Evolutionary conservation across 2,888 invertebrate genomes (phyloP), one percentile per base, ranked within the genome.

Genomic region (Drosophila atripex): DNA sequence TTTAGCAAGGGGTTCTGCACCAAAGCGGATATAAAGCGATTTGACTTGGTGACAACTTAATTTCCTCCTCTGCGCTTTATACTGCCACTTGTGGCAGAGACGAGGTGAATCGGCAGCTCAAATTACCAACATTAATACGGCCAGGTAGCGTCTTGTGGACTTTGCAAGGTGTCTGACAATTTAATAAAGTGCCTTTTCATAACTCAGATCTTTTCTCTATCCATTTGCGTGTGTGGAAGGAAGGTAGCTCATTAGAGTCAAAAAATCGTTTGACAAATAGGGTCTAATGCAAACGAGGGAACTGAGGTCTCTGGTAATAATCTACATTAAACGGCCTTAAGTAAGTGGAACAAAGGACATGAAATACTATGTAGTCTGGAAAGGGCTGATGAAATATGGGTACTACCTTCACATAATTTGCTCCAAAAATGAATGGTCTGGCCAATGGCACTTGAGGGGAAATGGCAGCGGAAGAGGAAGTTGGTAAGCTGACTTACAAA

Each of bases 41-140:
- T 79, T 86, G 70, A 78, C 83, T 74, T 73, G 74, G 79, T 78
- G 79, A 83, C 80, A 86, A 71, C 74, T 71, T 76, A 61, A 83
- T 86, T 86, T 86, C 74, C 86, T 65, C n/a, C 39, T 45, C 35
- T 38, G 35, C 41, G 47, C 41, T 49, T 30, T 71, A 51, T 57
- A 41, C 35, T 56, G 46, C 18, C 32, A 30, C 16, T 23, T 35
- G 54, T 6, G 28, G 8, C 11, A 35, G 12, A 28, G 43, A 45
- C 61, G 49, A 30, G 60, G 60, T 60, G 47, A 61, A 32, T 16
- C n/a, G 16, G 25, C 12, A 30, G 39, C 60, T 60, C 12, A 61
- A 59, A 60, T 60, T 61, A 47, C 23, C 61, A 32, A 14, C 47
- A 61, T 60, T 60, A 49, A 60, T 35, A 30, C 16, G 39, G 47